A percentile compares a stretch with the other conserved stretches of the same genome.
Evolutionary conservation across 2,888 invertebrate genomes (phyloP).

Genomic region (Epinotia demarniana): DNA sequence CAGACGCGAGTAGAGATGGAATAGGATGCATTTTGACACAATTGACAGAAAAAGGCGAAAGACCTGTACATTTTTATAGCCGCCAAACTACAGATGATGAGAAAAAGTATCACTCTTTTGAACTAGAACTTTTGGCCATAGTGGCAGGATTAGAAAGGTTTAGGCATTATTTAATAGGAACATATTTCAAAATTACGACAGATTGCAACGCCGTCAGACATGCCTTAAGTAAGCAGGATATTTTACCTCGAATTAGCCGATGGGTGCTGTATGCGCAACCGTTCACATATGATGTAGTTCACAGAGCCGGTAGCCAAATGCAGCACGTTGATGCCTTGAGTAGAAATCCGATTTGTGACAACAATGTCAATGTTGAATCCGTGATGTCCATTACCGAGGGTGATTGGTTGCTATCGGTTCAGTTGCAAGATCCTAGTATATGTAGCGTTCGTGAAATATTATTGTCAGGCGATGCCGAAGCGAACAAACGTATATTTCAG

Average conservation of each 20-base stretch:
- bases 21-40: constrained; percentile 11
- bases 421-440: constrained; percentile 16
- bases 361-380: background rate
- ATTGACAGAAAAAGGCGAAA: constrained; percentile 2
- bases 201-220: constrained; percentile 3
- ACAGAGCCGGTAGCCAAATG: constrained; percentile 17
- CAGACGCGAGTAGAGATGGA: constrained; percentile 14
- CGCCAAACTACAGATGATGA: constrained; percentile 15
- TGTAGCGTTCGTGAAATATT: constrained; percentile 24
- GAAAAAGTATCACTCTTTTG: constrained; percentile 22
- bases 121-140: constrained; percentile 15
- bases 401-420: constrained; percentile 28
- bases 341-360: background rate
- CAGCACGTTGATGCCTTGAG: constrained; percentile 13
- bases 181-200: constrained; percentile 20
- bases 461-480: constrained; percentile 32
- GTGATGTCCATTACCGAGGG: constrained; percentile 21
- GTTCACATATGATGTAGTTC: constrained; percentile 7
- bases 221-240: constrained; percentile 1
- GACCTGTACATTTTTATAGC: constrained; percentile 28
- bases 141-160: constrained; percentile 33
- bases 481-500: constrained; percentile 24
- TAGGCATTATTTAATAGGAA: constrained; percentile 40
- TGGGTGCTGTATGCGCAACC: constrained; percentile 19
- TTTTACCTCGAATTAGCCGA: constrained; percentile 8